Evolutionary conservation across 2,113 vertebrate genomes (phyloP).

Genomic region (Acanthochromis polyacanthus): DNA sequence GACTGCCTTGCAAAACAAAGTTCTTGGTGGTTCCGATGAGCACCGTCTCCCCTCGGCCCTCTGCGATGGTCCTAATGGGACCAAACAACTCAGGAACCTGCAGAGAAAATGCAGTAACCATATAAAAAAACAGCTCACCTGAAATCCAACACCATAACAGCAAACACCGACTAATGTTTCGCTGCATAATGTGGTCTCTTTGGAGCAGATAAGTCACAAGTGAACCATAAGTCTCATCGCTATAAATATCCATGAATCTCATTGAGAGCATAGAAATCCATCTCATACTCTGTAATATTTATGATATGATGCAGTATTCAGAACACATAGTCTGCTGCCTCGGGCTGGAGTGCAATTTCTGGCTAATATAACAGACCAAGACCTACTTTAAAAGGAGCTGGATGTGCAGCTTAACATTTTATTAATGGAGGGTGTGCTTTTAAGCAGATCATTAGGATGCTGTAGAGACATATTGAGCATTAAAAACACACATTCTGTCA

Average conservation of each 20-base stretch:
- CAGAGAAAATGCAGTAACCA: neutral
- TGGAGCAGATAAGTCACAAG: conserved; percentile 16
- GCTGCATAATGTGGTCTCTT: neutral
- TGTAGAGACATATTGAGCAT: neutral
- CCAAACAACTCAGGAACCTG: conserved; percentile 97
- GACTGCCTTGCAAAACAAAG: conserved; percentile 92
- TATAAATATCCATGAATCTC: conserved; percentile 45
- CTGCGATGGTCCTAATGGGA: conserved; percentile 94
- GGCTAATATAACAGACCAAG: conserved; percentile 23
- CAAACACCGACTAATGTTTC: neutral
- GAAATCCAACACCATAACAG: neutral
- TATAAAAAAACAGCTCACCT: neutral
- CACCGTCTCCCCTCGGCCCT: conserved; percentile 92
- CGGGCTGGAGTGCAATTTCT: conserved; percentile 29
- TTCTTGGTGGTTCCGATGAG: conserved; percentile 97
- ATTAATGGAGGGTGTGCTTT: neutral
- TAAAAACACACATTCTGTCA: neutral
- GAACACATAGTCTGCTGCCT: conserved; percentile 28
- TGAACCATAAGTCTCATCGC: neutral
- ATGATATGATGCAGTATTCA: conserved; percentile 31
- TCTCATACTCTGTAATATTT: conserved; percentile 58
- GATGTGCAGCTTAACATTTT: conserved; percentile 31
- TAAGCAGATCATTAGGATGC: conserved; percentile 10
- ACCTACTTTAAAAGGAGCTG: conserved; percentile 30
- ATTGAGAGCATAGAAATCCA: conserved; percentile 27